Evolutionary conservation across 2,888 invertebrate genomes (phyloP).

Genomic region (Melanostoma scalare): DNA sequence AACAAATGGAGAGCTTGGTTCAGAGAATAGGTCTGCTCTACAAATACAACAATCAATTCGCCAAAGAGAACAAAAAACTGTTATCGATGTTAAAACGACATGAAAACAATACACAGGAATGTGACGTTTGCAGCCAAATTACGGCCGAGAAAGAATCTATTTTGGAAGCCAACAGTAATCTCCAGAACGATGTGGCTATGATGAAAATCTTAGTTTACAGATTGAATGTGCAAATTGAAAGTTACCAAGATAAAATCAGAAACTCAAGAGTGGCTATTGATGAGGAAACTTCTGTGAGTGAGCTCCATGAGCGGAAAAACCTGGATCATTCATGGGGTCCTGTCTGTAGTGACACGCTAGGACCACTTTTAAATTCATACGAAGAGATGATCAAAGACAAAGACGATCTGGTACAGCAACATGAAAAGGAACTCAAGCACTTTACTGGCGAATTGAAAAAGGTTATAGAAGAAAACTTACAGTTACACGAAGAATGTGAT

Average conservation of each 20-base stretch:
- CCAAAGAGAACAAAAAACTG: slow-evolving; percentile 85
- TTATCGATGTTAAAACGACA: slow-evolving; percentile 83
- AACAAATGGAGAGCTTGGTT: slow-evolving; percentile 85
- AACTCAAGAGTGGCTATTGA: slow-evolving; percentile 68
- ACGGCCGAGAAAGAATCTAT: slow-evolving; percentile 73
- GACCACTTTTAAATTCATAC: slow-evolving; percentile 89
- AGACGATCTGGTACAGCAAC: slow-evolving; percentile 87
- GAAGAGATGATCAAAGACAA: slow-evolving; percentile 91
- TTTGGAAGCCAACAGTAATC: slow-evolving; percentile 83
- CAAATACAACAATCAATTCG: slow-evolving; percentile 85
- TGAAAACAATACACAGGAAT: slow-evolving; percentile 80
- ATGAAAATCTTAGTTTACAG: slow-evolving; percentile 90
- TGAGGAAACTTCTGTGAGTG: slow-evolving; percentile 74
- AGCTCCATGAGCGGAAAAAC: slow-evolving; percentile 8
- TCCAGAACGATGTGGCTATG: slow-evolving; percentile 87
- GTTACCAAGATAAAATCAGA: slow-evolving; percentile 89
- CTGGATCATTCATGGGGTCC: slow-evolving; percentile 71
- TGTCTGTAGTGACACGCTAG: slow-evolving; percentile 80
- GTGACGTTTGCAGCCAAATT: slow-evolving; percentile 78
- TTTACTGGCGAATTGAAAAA: slow-evolving; percentile 89
- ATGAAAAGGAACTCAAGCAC: slow-evolving; percentile 87
- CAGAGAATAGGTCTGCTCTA: slow-evolving; percentile 85
- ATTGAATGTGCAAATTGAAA: slow-evolving; percentile 89
- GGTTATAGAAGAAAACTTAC: slow-evolving; percentile 88
- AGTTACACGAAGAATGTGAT: slow-evolving; percentile 83